phyloP scores from a whole-genome alignment of 2,888 invertebrate species.

The Melitaea athalia region DNA sequence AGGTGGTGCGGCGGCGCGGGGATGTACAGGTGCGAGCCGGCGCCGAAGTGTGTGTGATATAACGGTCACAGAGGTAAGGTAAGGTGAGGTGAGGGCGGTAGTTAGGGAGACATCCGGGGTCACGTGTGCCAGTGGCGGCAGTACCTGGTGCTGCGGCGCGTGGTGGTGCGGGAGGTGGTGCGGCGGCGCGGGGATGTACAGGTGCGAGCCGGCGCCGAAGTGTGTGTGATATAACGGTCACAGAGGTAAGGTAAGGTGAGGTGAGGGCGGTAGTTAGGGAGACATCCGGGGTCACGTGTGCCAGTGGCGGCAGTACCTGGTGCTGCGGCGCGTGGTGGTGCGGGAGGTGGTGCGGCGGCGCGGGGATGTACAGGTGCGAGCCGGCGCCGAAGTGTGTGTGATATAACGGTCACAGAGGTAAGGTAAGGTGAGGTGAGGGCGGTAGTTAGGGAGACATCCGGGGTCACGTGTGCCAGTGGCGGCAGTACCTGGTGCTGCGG shows the following conservation, averaged over 20 bases:
- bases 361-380: constrained; percentile 88
- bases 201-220: constrained; percentile 87
- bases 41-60: constrained; percentile 94
- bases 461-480: constrained; percentile 54
- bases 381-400: constrained; percentile 91
- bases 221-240: no score
- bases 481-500: constrained; percentile 65
- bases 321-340: constrained; percentile 79
- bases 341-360: constrained; percentile 81
- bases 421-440: constrained; percentile 6
- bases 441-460: no score
- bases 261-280: no score
- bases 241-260: constrained; percentile 6
- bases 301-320: no score
- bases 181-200: constrained; percentile 88
- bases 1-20: constrained; percentile 84
- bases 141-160: constrained; percentile 64
- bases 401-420: no score
- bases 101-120: no score
- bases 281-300: constrained; percentile 54
- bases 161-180: constrained; percentile 81
- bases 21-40: constrained; percentile 86
- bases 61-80: no score
- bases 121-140: no score
- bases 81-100: no score